phyloP scores from a whole-genome alignment of 2,113 vertebrate species.

The Epinephelus moara region DNA sequence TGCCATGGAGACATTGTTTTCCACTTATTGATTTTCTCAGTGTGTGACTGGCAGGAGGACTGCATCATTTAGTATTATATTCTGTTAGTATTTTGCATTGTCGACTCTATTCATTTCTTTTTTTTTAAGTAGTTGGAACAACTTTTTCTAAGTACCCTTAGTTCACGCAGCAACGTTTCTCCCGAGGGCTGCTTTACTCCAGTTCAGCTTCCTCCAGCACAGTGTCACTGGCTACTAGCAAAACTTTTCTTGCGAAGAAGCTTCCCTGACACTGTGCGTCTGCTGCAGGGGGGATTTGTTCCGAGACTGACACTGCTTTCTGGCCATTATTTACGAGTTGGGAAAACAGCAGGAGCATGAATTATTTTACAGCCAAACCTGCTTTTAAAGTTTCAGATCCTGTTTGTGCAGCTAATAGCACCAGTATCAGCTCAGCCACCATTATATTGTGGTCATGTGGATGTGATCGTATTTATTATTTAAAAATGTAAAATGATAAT shows the following conservation, averaged over 20 bases:
- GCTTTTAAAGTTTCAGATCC: not conserved
- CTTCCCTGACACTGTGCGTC: not conserved
- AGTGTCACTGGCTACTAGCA: not conserved
- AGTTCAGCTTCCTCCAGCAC: not conserved
- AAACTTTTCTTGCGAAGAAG: not conserved
- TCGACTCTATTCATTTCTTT: not conserved
- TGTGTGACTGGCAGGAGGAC: not conserved
- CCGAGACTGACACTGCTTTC: not conserved
- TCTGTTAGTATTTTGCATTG: not conserved
- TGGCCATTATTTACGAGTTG: conserved; percentile 19
- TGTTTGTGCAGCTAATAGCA: not conserved
- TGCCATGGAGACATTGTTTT: not conserved
- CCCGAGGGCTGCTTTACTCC: conserved; percentile 4
- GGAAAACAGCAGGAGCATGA: conserved; percentile 9
- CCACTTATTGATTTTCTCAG: conserved; percentile 4
- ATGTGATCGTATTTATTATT: not conserved
- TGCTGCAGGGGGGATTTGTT: conserved; percentile 19
- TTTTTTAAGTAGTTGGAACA: conserved; percentile 4
- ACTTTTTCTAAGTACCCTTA: too few species aligned
- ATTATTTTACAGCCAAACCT: conserved; percentile 9
- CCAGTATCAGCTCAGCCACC: not conserved
- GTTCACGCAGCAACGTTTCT: not conserved
- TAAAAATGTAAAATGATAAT: not conserved
- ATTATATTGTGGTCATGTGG: not conserved
- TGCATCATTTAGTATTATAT: not conserved